Evolutionary conservation across 2,113 vertebrate species (phyloP).

Genomic region (Balaenoptera acutorostrata): DNA sequence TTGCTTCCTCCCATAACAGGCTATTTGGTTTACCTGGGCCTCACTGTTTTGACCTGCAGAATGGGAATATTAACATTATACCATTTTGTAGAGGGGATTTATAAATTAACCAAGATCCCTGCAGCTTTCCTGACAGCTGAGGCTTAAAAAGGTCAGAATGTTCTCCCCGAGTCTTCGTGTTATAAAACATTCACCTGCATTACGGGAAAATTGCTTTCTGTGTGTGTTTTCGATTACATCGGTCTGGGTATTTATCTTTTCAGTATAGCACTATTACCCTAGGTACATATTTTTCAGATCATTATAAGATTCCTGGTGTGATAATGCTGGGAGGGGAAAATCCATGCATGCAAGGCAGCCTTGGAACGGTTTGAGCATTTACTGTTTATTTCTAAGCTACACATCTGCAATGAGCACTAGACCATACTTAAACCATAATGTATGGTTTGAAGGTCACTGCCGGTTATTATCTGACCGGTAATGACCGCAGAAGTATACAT

Average conservation of each 20-base stretch:
- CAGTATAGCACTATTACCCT: conserved; percentile 32
- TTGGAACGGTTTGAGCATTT: conserved; percentile 49
- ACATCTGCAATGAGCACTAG: conserved; percentile 70
- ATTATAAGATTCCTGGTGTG: conserved; percentile 73
- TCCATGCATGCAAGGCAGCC: background rate
- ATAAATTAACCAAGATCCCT: background rate
- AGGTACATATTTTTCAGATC: conserved; percentile 68
- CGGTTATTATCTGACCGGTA: conserved; percentile 75
- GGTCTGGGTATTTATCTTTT: conserved; percentile 56
- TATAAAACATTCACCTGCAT: conserved; percentile 1
- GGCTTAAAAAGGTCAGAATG: background rate
- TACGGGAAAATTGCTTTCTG: background rate
- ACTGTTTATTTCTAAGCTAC: conserved; percentile 48
- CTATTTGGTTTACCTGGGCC: background rate
- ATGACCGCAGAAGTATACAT: conserved; percentile 69
- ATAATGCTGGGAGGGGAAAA: conserved; percentile 62
- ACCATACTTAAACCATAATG: conserved; percentile 65
- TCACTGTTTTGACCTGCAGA: background rate
- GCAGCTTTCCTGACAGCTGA: background rate
- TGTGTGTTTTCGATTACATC: background rate
- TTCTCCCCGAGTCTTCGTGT: background rate
- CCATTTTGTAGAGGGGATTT: background rate
- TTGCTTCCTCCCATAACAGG: background rate
- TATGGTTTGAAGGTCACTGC: conserved; percentile 73
- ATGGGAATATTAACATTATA: background rate